Base-by-base conservation (phyloP, 1,140 invertebrate species). In the Sinonovacula constricta region DNA sequence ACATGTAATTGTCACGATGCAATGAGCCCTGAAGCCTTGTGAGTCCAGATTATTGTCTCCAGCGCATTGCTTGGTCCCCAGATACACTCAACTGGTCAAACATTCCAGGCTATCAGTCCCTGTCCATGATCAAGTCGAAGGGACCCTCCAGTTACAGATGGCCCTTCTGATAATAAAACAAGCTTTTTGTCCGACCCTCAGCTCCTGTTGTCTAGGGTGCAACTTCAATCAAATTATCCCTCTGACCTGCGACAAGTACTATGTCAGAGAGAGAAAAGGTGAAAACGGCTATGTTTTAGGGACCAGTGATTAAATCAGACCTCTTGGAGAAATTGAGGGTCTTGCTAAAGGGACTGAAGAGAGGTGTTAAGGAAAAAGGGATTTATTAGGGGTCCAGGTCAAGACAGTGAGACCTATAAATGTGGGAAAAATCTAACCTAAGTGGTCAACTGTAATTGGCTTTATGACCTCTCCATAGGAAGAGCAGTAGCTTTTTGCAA, bases 361-460 rank as follows among this genome's bases (percentile, higher is more conserved):
- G 39, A 18, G 39, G 39, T 45, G 18, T 45, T 45, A 10, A 10
- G 7, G 39, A 18, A 26, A 54, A 24, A 34, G 54, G 62, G 72
- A 76, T 76, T 76, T 76, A 76, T 76, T 66, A 45, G 63, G 49
- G 14, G 62, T 10, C 26, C 14, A 45, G 54, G 62, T 76, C 51
- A 66, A 28, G 34, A 67, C 67, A 10, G 34, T 54, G 67, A 53
- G 60, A 53, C 24, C 72, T 51, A 39, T 66, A 54, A 67, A 76
- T 76, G 72, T 76, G 72, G 63, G 72, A 76, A 76, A n/a, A 76
- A 66, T 67, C 51, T 34, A 67, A 76, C 62, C 59, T 51, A 76
- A 66, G 63, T 24, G 31, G 51, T 24, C 33, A 34, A 49, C 63
- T 62, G 70, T 74, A 36, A 59, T 74, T 63, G n/a, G 45, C 53